Evolutionary conservation across 2,888 invertebrate genomes (phyloP).

Genomic region (Cylloceria caligata): DNA sequence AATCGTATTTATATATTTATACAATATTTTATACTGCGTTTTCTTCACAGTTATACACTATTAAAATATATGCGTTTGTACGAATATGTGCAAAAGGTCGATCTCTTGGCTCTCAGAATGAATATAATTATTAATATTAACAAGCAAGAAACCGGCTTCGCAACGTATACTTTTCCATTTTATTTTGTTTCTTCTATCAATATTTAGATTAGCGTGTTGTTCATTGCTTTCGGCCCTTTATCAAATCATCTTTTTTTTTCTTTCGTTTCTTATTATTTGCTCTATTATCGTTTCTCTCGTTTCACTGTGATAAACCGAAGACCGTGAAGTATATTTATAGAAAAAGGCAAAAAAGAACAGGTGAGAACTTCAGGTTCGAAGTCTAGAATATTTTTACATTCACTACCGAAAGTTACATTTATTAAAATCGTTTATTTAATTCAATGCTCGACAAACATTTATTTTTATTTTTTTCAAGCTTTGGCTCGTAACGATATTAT

Average conservation of each 20-base stretch:
- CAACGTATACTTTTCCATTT: conserved; percentile 47
- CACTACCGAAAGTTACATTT: conserved; percentile 49
- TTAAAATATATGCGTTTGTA: conserved; percentile 64
- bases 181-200: conserved; percentile 42
- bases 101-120: conserved; percentile 83
- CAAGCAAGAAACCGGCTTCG: conserved; percentile 50
- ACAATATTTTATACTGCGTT: conserved; percentile 84
- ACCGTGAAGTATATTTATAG: conserved; percentile 45
- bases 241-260: conserved; percentile 26
- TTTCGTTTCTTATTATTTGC: conserved; percentile 32
- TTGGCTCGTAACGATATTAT: conserved; percentile 54
- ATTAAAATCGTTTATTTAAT: conserved; percentile 56
- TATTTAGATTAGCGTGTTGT: conserved; percentile 27
- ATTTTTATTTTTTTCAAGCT: conserved; percentile 23
- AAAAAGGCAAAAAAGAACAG: conserved; percentile 2
- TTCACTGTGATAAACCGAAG: conserved; percentile 68
- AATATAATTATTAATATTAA: conserved; percentile 63
- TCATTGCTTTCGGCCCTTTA: conserved; percentile 22
- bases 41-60: conserved; percentile 75
- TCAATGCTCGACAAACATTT: conserved; percentile 53
- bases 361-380: conserved; percentile 59
- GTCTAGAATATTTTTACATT: conserved; percentile 49
- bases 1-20: conserved; percentile 84
- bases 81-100: conserved; percentile 77
- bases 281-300: conserved; percentile 49